Percentiles rank a stretch among this genome's conserved stretches.
Conservation (phyloP, 1,140 invertebrate species). For the Zaprionus kolodkinae region DNA sequence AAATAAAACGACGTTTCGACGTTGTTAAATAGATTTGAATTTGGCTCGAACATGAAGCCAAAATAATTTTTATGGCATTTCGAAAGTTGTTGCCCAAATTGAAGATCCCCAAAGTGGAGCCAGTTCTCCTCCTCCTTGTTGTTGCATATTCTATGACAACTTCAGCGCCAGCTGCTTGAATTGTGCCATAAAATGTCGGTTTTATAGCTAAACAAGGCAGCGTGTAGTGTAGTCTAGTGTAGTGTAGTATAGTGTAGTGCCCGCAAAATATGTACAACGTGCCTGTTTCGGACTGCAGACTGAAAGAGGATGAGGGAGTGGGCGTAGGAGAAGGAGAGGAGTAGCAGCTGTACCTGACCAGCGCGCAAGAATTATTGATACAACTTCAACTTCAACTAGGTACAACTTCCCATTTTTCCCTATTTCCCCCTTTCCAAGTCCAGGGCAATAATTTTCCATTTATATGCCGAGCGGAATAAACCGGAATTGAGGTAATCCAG, state of each 20-base stretch:
- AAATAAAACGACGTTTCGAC: slow-evolving; percentile 28
- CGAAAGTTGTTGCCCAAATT: slow-evolving; percentile 39
- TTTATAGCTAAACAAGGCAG: slow-evolving; percentile 10
- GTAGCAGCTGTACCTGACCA: not conserved
- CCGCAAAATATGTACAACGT: not conserved
- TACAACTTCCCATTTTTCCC: not conserved
- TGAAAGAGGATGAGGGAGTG: not conserved
- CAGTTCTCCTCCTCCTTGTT: not conserved
- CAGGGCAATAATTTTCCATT: slow-evolving; percentile 6
- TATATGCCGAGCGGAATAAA: not conserved
- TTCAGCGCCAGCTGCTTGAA: not conserved
- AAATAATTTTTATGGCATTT: slow-evolving; percentile 62
- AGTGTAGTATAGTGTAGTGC: not conserved
- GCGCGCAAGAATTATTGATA: slow-evolving; percentile 7
- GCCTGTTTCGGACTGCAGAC: not conserved
- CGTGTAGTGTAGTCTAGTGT: not conserved
- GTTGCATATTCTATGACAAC: slow-evolving; percentile 7
- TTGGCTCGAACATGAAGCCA: slow-evolving; percentile 31
- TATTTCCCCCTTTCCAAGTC: not conserved
- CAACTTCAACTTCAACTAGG: slow-evolving; percentile 1
- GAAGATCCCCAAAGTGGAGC: slow-evolving; percentile 5
- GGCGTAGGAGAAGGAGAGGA: too few relatives aligned
- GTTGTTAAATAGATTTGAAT: slow-evolving; percentile 36
- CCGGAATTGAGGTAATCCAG: not conserved
- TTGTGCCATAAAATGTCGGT: not conserved